phyloP scores from a whole-genome alignment of 2,888 invertebrate genomes.

The Orchesella flavescens region DNA sequence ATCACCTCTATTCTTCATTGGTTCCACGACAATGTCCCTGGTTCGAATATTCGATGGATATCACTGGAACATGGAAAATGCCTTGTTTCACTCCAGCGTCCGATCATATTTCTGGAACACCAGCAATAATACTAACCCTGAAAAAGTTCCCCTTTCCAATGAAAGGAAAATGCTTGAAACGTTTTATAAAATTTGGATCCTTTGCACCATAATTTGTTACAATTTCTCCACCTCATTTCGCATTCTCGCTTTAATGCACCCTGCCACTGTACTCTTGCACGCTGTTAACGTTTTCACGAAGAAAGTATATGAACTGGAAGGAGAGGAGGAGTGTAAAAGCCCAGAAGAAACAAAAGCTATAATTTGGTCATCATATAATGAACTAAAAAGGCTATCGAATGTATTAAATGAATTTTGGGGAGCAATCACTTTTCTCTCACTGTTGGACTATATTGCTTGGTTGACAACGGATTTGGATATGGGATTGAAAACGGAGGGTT shows the following conservation, averaged over 20 bases:
- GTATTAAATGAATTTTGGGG: slow-evolving; percentile 21
- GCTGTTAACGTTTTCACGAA: neutral
- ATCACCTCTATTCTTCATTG: neutral
- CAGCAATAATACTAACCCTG: neutral
- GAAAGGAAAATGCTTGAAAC: too few relatives aligned
- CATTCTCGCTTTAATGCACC: slow-evolving; percentile 23
- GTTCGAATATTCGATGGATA: neutral
- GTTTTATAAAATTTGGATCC: neutral
- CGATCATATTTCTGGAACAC: too few relatives aligned
- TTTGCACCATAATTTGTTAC: neutral
- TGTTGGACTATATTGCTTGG: slow-evolving; percentile 45
- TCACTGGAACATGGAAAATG: too few relatives aligned
- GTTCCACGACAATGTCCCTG: neutral
- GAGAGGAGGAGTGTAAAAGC: neutral
- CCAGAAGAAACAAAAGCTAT: neutral
- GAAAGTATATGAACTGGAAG: neutral
- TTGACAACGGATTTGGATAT: slow-evolving; percentile 34
- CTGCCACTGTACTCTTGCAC: neutral
- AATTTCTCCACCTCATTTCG: slow-evolving; percentile 10
- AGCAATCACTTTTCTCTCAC: neutral
- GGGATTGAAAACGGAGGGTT: neutral
- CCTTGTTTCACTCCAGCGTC: too few relatives aligned
- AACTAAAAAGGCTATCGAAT: slow-evolving; percentile 18
- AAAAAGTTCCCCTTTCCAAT: neutral
- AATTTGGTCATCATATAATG: neutral